phyloP scores from a whole-genome alignment of 1,140 invertebrate species.

The Geopemphigus sp. region DNA sequence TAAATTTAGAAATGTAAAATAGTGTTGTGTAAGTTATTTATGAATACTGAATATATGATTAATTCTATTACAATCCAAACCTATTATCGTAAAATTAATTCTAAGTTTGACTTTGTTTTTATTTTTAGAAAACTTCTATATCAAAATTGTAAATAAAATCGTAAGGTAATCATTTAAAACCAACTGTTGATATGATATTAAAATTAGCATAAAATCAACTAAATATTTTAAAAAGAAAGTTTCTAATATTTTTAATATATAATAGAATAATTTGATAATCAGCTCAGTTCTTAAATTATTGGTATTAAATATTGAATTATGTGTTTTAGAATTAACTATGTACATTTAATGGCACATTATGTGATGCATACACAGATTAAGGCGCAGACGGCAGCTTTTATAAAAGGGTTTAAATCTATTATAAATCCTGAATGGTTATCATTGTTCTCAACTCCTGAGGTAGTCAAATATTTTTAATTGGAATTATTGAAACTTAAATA shows the following conservation, averaged over 20 bases:
- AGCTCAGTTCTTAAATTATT: neutral
- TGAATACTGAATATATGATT: too few relatives aligned
- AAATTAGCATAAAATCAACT: too few relatives aligned
- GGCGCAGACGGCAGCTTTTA: conserved; percentile 94
- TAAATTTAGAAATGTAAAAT: too few relatives aligned
- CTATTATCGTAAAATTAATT: too few relatives aligned
- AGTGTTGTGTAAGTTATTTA: too few relatives aligned
- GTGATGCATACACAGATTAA: conserved; percentile 96
- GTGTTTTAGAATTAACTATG: conserved; percentile 82
- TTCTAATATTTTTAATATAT: neutral
- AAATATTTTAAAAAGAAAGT: too few relatives aligned
- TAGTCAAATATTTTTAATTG: conserved; percentile 56
- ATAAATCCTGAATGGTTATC: conserved; percentile 93
- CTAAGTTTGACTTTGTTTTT: too few relatives aligned
- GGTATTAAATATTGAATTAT: conserved; percentile 52
- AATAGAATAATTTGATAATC: neutral
- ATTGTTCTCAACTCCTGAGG: conserved; percentile 94
- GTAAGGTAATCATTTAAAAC: too few relatives aligned
- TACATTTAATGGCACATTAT: conserved; percentile 98
- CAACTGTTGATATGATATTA: too few relatives aligned
- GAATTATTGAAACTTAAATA: neutral
- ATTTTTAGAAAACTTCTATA: too few relatives aligned
- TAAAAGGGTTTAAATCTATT: conserved; percentile 92
- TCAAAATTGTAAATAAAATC: too few relatives aligned
- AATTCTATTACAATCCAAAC: too few relatives aligned